Evolutionary conservation across 2,797 vertebrate species (phyloP), one percentile per base, ranked within the genome.

Genomic region (Artibeus jamaicensis): DNA sequence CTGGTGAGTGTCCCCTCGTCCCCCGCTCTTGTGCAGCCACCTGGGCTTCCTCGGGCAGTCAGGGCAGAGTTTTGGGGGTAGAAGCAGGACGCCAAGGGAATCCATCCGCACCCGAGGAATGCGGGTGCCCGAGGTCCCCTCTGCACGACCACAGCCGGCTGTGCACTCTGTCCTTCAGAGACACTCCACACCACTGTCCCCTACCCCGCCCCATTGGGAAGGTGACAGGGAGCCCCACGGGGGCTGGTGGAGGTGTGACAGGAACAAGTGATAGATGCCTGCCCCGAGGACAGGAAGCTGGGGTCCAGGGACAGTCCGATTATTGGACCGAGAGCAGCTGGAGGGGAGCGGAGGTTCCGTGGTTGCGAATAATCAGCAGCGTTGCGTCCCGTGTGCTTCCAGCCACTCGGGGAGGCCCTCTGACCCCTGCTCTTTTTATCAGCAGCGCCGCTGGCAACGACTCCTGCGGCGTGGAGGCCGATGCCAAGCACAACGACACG

Each of bases 401-500:
- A 3, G 42, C 89, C n/a, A 2, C 3, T 59, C 32, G 0, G n/a
- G 57, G 53, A 82, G 9, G 57, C 37, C 0, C 14, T 0, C 89
- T 29, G 44, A 95, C 99, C 57, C 5, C 94, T 77, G 55, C 67
- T 91, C 96, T 94, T 93, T 90, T 96, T 91, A 86, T 83, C 97
- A 98, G 98, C 97, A 98, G 98, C 59, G 79, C 97, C 70, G 99
- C 99, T 65, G 99, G 99, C 92, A 99, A 99, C 76, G 99, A 99
- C 97, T 99, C 99, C 22, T 99, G 99, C 93, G 99, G 98, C 0
- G 98, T 99, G 65, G 99, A 99, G 87, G 98, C 98, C 21, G 97
- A 98, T 92, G 97, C 99, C 82, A 99, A 99, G 94, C 99, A 99
- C 98, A 99, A 99, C 0, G 99, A 99, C 89, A 99, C 99, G 0